These are phyloP conservation scores for Argynnis bischoffii DNA, from an alignment of 2,888 invertebrate species.

Conservation along the genomic window DNA sequence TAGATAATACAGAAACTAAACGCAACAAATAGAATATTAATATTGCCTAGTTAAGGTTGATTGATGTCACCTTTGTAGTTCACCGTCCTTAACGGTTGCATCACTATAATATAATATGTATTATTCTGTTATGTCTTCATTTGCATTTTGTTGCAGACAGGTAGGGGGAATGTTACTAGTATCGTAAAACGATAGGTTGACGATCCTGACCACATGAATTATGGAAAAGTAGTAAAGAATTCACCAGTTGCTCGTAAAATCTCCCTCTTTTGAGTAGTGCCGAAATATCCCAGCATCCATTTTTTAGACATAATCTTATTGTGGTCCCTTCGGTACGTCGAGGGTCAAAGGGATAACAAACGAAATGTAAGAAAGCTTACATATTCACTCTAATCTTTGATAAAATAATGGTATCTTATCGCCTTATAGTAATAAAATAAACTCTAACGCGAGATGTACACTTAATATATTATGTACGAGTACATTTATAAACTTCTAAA, in stretches of 20 bases:
- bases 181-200: slow-evolving; percentile 41
- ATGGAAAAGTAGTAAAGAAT: slow-evolving; percentile 41
- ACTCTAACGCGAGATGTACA: background rate
- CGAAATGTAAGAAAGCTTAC: slow-evolving; percentile 12
- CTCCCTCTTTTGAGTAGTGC: slow-evolving; percentile 24
- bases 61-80: slow-evolving; percentile 24
- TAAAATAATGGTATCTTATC: background rate
- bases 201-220: slow-evolving; percentile 40
- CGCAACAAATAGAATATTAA: slow-evolving; percentile 12
- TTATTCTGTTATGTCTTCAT: slow-evolving; percentile 25
- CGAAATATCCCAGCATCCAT: slow-evolving; percentile 27
- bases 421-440: background rate
- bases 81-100: slow-evolving; percentile 16
- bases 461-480: no score
- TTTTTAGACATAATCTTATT: slow-evolving; percentile 26
- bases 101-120: slow-evolving; percentile 10
- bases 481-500: background rate
- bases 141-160: slow-evolving; percentile 22
- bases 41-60: slow-evolving; percentile 8
- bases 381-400: background rate
- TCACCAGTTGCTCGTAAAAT: slow-evolving; percentile 39
- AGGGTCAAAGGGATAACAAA: slow-evolving; percentile 16
- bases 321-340: slow-evolving; percentile 11
- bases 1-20: background rate
- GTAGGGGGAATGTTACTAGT: slow-evolving; percentile 25